Conservation (phyloP, 2,113 vertebrate species). For the Bos taurus region ARS-UCD2.0 NC_037328.1:22126501-22127000, state of each 20-base stretch:
- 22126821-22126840: neutral
- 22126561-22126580: neutral
- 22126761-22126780: neutral
- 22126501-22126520: neutral
- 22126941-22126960: neutral
- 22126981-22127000: neutral
- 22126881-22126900: neutral
- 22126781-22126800: neutral
- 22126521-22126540: neutral
- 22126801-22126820: neutral
- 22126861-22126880: neutral
- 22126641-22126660: neutral
- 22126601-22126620: neutral
- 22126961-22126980: neutral
- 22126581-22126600: neutral
- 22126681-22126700: neutral
- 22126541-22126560: neutral
- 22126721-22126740: neutral
- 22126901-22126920: neutral
- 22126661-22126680: neutral
- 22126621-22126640: neutral
- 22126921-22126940: neutral
- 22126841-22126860: neutral
- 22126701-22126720: neutral
- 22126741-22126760: fast-evolving